Evolutionary conservation across 1,140 invertebrate genomes (phyloP), one percentile per base, ranked within the genome.

Genomic region (Sycophila sp.): DNA sequence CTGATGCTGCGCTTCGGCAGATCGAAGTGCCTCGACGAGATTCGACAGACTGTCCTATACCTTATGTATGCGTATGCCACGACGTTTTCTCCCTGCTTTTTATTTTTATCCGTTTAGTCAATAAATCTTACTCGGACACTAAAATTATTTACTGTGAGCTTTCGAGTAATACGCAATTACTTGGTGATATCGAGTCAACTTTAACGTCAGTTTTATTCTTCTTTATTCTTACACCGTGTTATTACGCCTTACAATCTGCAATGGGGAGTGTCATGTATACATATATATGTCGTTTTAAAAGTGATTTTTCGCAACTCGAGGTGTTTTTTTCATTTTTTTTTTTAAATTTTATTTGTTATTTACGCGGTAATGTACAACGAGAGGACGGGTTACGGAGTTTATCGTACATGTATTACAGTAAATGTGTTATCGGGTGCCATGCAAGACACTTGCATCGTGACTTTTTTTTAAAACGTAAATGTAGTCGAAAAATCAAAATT

Each of bases 81-180:
- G n/a, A n/a, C n/a, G n/a, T n/a, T n/a, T n/a, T n/a, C n/a, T n/a
- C n/a, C n/a, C n/a, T n/a, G n/a, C n/a, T n/a, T n/a, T n/a, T n/a
- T n/a, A 42, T 42, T 49, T 19, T 55, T 58, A 30, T 49, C 22
- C 22, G 15, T 26, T 15, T 58, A 5, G n/a, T n/a, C n/a, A n/a
- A n/a, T n/a, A n/a, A n/a, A n/a, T n/a, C n/a, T n/a, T n/a, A n/a
- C n/a, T n/a, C n/a, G n/a, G n/a, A n/a, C n/a, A 36, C 19, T 34
- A 60, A 69, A 69, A 69, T 62, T 69, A 51, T 60, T 51, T 51
- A 51, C 56, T 69, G 56, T 62, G 56, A 69, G 63, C 49, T 45
- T 30, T 42, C 60, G 49, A 69, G 59, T 69, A 45, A 69, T 55
- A 55, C 38, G 56, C 19, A 55, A 32, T 32, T 63, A 69, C 22